A percentile compares a stretch with the other conserved stretches of the same genome.
Conservation (phyloP, 2,888 invertebrate species). For the Lissocephala sabroskyi region DNA sequence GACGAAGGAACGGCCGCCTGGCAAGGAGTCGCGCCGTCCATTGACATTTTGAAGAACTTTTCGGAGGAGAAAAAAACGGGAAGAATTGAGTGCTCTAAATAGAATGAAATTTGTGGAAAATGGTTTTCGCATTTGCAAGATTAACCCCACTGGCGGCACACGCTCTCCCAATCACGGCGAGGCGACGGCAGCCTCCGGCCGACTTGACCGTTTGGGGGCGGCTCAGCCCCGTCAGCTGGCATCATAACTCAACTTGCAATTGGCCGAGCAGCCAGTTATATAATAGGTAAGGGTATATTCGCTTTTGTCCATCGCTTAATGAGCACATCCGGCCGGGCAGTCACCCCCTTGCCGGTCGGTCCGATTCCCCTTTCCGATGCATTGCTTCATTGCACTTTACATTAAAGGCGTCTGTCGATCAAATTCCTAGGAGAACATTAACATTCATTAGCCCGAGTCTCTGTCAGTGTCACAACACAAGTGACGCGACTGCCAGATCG, state of each 20-base stretch:
- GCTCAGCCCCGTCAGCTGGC: slow-evolving; percentile 64
- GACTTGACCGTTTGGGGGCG: too few relatives aligned
- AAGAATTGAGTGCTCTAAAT: slow-evolving; percentile 10
- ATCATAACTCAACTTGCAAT: slow-evolving; percentile 50
- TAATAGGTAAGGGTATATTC: slow-evolving; percentile 14
- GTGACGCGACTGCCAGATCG: slow-evolving; percentile 37
- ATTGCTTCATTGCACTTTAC: slow-evolving; percentile 62
- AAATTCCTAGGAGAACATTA: slow-evolving; percentile 46
- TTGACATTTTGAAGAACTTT: slow-evolving; percentile 56
- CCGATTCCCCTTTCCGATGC: too few relatives aligned
- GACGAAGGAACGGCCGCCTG: neutral
- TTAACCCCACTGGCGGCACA: neutral
- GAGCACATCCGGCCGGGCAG: slow-evolving; percentile 49
- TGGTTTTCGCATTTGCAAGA: slow-evolving; percentile 25
- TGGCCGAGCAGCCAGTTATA: slow-evolving; percentile 2
- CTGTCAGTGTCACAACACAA: too few relatives aligned
- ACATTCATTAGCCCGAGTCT: slow-evolving; percentile 46
- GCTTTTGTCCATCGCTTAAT: slow-evolving; percentile 50
- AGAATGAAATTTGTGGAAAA: slow-evolving; percentile 50
- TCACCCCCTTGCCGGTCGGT: slow-evolving; percentile 5
- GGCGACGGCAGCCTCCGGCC: slow-evolving; percentile 54
- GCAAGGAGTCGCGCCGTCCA: slow-evolving; percentile 16
- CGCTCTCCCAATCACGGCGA: too few relatives aligned
- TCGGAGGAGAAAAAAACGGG: slow-evolving; percentile 20
- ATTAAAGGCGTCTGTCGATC: slow-evolving; percentile 50